Percentiles rank a stretch among this genome's conserved stretches.
These are phyloP conservation scores for Pyrgilauda ruficollis DNA, from an alignment of 2,113 vertebrate species.

Conservation along the genomic window DNA sequence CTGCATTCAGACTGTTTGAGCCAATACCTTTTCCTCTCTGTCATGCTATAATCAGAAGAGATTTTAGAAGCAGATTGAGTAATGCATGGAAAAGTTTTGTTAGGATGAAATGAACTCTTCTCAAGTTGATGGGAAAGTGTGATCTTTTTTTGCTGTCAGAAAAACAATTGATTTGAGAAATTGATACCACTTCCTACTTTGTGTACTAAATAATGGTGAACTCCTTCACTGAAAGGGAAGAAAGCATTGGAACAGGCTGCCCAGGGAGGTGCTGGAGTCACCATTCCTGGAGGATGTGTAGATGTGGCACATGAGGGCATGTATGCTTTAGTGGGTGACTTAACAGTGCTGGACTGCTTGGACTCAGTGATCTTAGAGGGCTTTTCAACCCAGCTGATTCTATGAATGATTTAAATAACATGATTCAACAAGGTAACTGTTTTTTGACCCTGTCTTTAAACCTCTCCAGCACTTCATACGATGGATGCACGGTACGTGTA, in stretches of 20 bases:
- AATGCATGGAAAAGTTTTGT: neutral
- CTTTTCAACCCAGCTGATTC: neutral
- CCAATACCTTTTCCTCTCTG: neutral
- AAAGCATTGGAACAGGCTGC: neutral
- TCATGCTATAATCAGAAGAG: neutral
- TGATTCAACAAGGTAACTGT: neutral
- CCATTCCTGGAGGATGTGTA: neutral
- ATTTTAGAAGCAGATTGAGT: neutral
- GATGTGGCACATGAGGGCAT: neutral
- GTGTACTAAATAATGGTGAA: neutral
- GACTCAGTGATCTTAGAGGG: neutral
- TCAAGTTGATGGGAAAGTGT: neutral
- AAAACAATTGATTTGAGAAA: neutral
- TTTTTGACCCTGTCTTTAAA: neutral
- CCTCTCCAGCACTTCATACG: slow-evolving; percentile 82
- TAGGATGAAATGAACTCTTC: neutral
- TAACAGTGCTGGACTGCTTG: neutral
- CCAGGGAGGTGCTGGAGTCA: neutral
- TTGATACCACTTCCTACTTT: neutral
- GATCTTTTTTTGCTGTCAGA: neutral
- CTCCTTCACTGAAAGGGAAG: neutral
- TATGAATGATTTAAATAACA: neutral
- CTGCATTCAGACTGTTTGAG: neutral
- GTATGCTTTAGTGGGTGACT: neutral
- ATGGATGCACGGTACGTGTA: slow-evolving; percentile 91